A percentile compares a stretch with the other conserved stretches of the same genome.
phyloP scores from a whole-genome alignment of 2,797 vertebrate genomes.

The Enteromius treurensis region DNA sequence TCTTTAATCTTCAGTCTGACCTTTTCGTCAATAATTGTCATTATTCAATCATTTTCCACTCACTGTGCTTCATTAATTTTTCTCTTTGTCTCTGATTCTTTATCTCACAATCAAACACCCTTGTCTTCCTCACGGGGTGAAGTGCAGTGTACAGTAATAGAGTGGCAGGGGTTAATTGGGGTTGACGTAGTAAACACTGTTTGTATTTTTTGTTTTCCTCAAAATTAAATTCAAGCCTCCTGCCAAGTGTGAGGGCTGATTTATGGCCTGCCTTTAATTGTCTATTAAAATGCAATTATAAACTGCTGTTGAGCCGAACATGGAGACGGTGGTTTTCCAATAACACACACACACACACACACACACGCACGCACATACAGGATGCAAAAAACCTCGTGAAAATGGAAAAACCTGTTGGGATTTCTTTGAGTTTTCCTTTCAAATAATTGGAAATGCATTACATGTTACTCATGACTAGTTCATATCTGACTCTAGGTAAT shows the following conservation, averaged over 20 bases:
- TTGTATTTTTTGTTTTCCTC: conserved; percentile 69
- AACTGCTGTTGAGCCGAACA: conserved; percentile 72
- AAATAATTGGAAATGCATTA: neutral
- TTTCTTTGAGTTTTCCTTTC: neutral
- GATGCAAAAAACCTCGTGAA: conserved; percentile 24
- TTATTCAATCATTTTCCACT: conserved; percentile 6
- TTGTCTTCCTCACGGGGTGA: conserved; percentile 12
- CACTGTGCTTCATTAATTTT: neutral
- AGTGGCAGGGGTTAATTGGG: conserved; percentile 73
- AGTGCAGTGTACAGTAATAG: conserved; percentile 62
- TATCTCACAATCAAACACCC: conserved; percentile 19
- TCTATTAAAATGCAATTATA: conserved; percentile 85
- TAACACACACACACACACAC: conserved; percentile 42
- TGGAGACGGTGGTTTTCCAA: conserved; percentile 55
- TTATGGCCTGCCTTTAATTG: conserved; percentile 81
- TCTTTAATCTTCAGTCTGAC: neutral
- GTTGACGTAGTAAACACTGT: conserved; percentile 72
- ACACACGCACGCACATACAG: neutral
- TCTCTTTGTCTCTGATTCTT: conserved; percentile 10
- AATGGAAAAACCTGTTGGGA: conserved; percentile 5
- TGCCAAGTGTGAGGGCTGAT: conserved; percentile 74
- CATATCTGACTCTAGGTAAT: neutral
- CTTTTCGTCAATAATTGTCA: neutral
- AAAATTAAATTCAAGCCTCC: conserved; percentile 75
- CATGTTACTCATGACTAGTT: neutral